Evolutionary conservation across 2,113 vertebrate species (phyloP), one percentile per base, ranked within the genome.

Genomic region (Clarias magur): DNA sequence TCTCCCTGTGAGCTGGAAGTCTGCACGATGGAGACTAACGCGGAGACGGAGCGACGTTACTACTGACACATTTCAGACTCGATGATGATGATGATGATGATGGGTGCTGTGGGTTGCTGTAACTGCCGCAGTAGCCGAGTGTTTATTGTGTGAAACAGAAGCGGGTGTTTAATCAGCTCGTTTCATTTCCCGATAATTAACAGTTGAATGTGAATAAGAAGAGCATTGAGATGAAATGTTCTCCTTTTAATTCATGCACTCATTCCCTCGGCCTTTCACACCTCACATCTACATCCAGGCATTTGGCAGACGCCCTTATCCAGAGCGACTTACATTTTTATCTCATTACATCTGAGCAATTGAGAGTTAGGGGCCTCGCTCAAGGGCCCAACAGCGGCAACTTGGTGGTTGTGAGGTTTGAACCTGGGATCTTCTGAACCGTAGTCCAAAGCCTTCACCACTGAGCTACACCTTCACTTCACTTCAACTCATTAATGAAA

Each of bases 151-250:
- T 54, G 54, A 34, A 73, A 62, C 17, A 81, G 80, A 73, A 85
- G 76, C 75, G 70, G 76, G 62, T 75, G 56, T 60, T 91, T 86
- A 88, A 93, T 93, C 87, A 89, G 90, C 85, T 84, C 54, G 60
- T 34, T 75, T 27, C 42, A 83, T 87, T 86, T 73, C 88, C 82
- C 88, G 89, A 62, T 89, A 62, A 92, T 94, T 92, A 93, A 93
- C 92, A 89, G 91, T 86, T 87, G 48, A 34, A 59, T 53, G 38
- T 83, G 59, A 30, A 48, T 27, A 67, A 13, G 42, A 89, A 42
- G 34, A 10, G 17, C 9, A 89, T 85, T n/a, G 60, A 84, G 0
- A 81, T 80, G 86, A 57, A 9, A 16, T 21, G 17, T 67, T 56
- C 7, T 73, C 42, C 80, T 48, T 63, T 53, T 57, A n/a, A 19